phyloP scores from a whole-genome alignment of 2,113 vertebrate species.

The Halcyon senegalensis region DNA sequence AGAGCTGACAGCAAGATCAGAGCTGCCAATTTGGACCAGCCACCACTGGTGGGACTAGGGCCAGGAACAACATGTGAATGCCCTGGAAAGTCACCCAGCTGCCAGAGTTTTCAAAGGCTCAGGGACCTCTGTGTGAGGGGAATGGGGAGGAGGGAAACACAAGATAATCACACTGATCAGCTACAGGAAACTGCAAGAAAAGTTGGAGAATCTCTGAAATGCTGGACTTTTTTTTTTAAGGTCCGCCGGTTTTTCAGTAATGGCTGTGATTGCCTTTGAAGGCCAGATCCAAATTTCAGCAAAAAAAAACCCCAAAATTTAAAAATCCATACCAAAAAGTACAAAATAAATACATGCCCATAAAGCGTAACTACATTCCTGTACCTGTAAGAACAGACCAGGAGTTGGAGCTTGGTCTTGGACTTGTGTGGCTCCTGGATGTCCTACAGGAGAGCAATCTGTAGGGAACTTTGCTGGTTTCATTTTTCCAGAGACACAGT shows the following conservation, averaged over 20 bases:
- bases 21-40: neutral
- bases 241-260: neutral
- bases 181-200: neutral
- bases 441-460: neutral
- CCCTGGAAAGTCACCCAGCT: neutral
- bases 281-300: neutral
- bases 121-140: neutral
- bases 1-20: neutral
- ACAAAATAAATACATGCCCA: neutral
- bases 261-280: neutral
- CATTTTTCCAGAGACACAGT: neutral
- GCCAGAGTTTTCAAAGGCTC: neutral
- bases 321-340: neutral
- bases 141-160: neutral
- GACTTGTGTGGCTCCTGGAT: rapidly evolving
- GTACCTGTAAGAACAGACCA: neutral
- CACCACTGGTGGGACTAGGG: neutral
- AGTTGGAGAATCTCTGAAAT: neutral
- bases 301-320: neutral
- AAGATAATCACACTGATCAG: neutral
- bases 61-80: neutral
- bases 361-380: neutral
- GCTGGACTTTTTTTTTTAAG: neutral
- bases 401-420: neutral
- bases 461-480: neutral